Evolutionary conservation across 2,888 invertebrate species (phyloP).

Genomic region (Callinectes sapidus): DNA sequence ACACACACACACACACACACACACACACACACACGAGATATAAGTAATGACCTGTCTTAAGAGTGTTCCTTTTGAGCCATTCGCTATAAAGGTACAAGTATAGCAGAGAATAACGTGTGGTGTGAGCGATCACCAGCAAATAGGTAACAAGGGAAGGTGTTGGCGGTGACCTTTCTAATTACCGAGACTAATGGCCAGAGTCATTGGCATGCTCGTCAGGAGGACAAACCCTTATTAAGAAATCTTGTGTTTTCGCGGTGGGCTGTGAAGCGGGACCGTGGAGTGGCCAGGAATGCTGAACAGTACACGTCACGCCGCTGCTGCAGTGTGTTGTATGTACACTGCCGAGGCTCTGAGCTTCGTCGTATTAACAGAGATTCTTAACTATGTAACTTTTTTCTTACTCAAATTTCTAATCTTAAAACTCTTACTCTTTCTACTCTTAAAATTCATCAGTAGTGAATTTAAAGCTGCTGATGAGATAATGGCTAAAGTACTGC

Average conservation of each 20-base stretch:
- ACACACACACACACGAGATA: background rate
- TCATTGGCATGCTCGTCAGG: constrained; percentile 54
- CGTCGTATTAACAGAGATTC: too few species aligned
- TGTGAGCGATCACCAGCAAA: constrained; percentile 39
- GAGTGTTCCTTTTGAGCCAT: background rate
- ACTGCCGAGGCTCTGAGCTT: too few species aligned
- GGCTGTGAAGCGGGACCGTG: background rate
- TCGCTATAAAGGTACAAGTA: background rate
- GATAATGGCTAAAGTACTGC: too few species aligned
- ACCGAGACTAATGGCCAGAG: constrained; percentile 38
- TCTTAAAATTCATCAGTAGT: too few species aligned
- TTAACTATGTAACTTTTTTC: too few species aligned
- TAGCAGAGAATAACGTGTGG: background rate
- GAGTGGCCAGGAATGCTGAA: background rate
- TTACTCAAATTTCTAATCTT: too few species aligned
- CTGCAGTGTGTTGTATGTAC: too few species aligned
- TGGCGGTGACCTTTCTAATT: constrained; percentile 44
- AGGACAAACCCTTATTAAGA: constrained; percentile 39
- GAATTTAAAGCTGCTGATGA: too few species aligned
- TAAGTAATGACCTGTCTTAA: background rate
- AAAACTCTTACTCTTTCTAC: too few species aligned
- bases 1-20: background rate
- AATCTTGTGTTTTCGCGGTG: constrained; percentile 29
- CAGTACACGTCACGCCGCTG: background rate
- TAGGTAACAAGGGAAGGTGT: constrained; percentile 47